Conservation (phyloP, 37 sponge, comb jelly and placozoan species). For the Bolinopsis microptera region DNA sequence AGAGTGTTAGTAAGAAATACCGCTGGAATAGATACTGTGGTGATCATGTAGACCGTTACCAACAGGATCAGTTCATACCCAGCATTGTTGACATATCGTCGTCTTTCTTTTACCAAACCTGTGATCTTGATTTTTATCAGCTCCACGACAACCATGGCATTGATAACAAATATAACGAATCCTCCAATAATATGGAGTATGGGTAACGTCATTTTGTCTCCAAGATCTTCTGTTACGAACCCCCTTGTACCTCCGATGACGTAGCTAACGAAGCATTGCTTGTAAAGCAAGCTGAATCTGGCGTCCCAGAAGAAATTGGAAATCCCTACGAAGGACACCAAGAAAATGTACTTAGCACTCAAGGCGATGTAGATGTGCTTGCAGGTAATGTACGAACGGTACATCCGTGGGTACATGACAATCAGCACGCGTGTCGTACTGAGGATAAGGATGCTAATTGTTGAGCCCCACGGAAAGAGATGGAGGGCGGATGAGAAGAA, state of each 20-base stretch:
- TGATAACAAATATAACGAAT: background rate
- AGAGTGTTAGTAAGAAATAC: background rate
- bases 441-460: slow-evolving; percentile 11
- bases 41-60: slow-evolving; percentile 24
- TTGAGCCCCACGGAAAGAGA: slow-evolving; percentile 1
- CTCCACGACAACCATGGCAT: background rate
- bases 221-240: background rate
- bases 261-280: background rate
- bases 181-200: background rate
- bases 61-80: background rate
- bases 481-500: background rate
- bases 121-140: slow-evolving; percentile 18
- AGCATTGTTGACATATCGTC: background rate
- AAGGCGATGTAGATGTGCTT: background rate
- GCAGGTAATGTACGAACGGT: background rate
- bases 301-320: slow-evolving; percentile 20
- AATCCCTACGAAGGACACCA: background rate
- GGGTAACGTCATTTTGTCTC: slow-evolving; percentile 3
- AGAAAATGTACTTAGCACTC: background rate
- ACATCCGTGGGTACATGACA: background rate
- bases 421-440: background rate
- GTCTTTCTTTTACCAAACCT: background rate
- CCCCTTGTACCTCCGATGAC: background rate
- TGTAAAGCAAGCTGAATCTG: background rate
- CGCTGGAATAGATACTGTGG: background rate